Percentiles rank a stretch among this genome's conserved stretches.
phyloP scores from a whole-genome alignment of 2,888 invertebrate genomes.

The Drosophila niveifrons region DNA sequence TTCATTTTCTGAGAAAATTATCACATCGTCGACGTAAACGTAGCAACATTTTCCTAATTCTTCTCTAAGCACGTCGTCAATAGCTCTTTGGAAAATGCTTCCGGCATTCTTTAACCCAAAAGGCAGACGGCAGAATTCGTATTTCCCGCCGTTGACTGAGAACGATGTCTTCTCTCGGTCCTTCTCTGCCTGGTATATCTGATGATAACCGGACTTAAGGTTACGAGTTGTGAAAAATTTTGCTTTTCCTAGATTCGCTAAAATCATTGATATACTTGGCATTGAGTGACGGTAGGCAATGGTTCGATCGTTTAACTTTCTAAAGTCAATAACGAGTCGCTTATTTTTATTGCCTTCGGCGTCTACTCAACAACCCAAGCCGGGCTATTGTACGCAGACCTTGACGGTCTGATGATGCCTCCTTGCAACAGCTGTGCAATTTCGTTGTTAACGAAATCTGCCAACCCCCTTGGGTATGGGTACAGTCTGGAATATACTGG shows the following conservation, averaged over 20 bases:
- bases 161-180: neutral
- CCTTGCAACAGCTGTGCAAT: neutral
- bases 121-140: neutral
- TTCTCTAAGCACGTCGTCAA: neutral
- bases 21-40: neutral
- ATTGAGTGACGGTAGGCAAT: neutral
- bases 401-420: neutral
- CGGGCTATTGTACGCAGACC: neutral
- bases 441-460: neutral
- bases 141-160: neutral
- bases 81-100: neutral
- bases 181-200: neutral
- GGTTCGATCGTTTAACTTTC: constrained; percentile 1
- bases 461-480: neutral
- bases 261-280: neutral
- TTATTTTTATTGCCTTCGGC: neutral
- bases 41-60: neutral
- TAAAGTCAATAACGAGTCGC: neutral
- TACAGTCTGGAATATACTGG: too few species aligned
- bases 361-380: neutral
- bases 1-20: neutral
- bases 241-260: neutral
- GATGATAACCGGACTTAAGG: neutral
- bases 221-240: neutral
- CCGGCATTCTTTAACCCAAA: neutral